Evolutionary conservation across 1,140 invertebrate species (phyloP).

Genomic region (Contarinia nasturtii): DNA sequence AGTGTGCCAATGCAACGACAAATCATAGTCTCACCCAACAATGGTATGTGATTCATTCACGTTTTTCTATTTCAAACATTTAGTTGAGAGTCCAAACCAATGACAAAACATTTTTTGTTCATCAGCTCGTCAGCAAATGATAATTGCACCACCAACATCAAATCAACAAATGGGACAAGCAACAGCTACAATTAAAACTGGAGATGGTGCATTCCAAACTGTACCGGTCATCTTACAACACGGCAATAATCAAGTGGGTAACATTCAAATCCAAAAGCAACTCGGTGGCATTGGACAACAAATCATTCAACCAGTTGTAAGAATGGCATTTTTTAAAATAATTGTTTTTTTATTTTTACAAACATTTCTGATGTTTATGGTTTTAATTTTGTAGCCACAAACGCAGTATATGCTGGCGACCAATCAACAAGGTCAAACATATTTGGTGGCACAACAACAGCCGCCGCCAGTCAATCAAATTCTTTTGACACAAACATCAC

Average conservation of each 20-base stretch:
- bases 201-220: conserved; percentile 23
- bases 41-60: conserved; percentile 1
- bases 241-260: conserved; percentile 14
- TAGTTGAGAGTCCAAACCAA: no score
- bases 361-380: no score
- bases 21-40: conserved; percentile 8
- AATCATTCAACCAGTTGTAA: conserved; percentile 7
- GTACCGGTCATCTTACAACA: conserved; percentile 28
- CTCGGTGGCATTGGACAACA: conserved; percentile 16
- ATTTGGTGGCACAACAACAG: conserved; percentile 32
- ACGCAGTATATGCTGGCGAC: conserved; percentile 21
- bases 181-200: conserved; percentile 23
- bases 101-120: no score
- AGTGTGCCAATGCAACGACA: conserved; percentile 8
- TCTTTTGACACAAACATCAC: conserved; percentile 21
- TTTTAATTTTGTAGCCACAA: conserved; percentile 3
- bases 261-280: conserved; percentile 24
- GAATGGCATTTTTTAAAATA: background rate
- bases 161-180: conserved; percentile 13
- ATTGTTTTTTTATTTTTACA: no score
- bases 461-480: conserved; percentile 8
- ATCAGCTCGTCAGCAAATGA: conserved; percentile 7
- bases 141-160: conserved; percentile 4
- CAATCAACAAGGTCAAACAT: conserved; percentile 27
- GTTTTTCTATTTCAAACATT: conserved; percentile 4